phyloP scores from a whole-genome alignment of 2,888 invertebrate genomes.

The Eristalis tenax region DNA sequence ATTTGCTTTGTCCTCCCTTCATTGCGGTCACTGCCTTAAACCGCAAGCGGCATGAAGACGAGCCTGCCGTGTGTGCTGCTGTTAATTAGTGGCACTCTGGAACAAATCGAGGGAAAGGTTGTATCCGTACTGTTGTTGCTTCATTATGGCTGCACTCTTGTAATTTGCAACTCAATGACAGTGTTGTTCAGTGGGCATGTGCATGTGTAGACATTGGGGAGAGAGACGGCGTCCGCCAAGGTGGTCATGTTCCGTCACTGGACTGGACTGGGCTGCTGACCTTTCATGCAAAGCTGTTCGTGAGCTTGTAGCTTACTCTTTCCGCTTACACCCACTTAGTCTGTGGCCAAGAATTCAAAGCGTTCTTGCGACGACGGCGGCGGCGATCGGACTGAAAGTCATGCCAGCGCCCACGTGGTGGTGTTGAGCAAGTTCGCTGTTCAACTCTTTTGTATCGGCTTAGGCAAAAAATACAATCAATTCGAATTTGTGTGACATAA shows the following conservation, averaged over 20 bases:
- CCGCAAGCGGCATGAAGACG: slow-evolving; percentile 12
- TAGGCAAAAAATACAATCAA: background rate
- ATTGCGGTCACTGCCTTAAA: slow-evolving; percentile 59
- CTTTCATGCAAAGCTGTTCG: slow-evolving; percentile 46
- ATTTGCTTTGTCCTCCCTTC: slow-evolving; percentile 27
- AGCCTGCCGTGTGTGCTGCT: background rate
- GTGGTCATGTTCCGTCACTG: slow-evolving; percentile 48
- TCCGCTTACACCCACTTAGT: slow-evolving; percentile 26
- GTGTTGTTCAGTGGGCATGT: background rate
- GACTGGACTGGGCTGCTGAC: slow-evolving; percentile 44
- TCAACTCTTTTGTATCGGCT: slow-evolving; percentile 19
- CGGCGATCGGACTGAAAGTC: background rate
- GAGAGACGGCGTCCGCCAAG: slow-evolving; percentile 21
- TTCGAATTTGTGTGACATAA: slow-evolving; percentile 36
- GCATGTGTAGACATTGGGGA: background rate
- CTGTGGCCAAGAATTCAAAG: background rate
- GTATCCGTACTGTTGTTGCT: slow-evolving; percentile 21
- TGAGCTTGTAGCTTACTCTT: slow-evolving; percentile 33
- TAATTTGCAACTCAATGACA: slow-evolving; percentile 32
- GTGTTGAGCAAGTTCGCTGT: background rate
- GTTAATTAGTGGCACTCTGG: slow-evolving; percentile 53
- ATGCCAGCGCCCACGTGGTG: slow-evolving; percentile 20
- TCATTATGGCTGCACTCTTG: slow-evolving; percentile 17
- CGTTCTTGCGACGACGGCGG: background rate
- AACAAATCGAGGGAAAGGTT: slow-evolving; percentile 29